Percentiles rank a stretch among this genome's conserved stretches.
Conservation (phyloP, 1,140 invertebrate species). For the Hycleus phaleratus region DNA sequence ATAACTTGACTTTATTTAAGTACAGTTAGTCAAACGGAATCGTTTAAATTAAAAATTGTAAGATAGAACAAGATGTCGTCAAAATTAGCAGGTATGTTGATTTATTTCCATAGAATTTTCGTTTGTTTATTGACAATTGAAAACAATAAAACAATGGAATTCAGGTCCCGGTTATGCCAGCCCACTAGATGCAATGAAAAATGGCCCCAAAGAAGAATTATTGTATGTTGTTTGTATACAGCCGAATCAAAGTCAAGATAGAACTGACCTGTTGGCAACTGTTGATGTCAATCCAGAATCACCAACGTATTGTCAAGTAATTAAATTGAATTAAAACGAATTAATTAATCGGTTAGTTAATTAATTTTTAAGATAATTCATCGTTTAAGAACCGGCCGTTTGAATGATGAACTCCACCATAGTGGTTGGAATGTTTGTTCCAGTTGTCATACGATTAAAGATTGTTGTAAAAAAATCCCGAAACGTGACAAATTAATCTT, state of each 20-base stretch:
- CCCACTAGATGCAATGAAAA: constrained; percentile 73
- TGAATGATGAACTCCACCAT: constrained; percentile 89
- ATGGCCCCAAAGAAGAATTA: constrained; percentile 73
- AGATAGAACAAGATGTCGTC: too few relatives aligned
- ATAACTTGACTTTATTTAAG: too few relatives aligned
- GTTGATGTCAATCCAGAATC: constrained; percentile 87
- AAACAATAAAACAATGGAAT: neutral
- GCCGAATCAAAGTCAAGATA: constrained; percentile 52
- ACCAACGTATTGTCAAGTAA: constrained; percentile 76
- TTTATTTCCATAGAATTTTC: too few relatives aligned
- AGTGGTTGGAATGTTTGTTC: constrained; percentile 95
- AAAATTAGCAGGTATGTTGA: too few relatives aligned
- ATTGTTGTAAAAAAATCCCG: constrained; percentile 48
- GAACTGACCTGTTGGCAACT: constrained; percentile 83
- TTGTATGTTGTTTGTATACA: constrained; percentile 83
- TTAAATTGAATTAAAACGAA: neutral
- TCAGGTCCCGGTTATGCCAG: constrained; percentile 64
- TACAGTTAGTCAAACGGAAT: too few relatives aligned
- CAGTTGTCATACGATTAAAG: constrained; percentile 57
- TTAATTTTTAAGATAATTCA: constrained; percentile 69
- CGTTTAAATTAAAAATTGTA: too few relatives aligned
- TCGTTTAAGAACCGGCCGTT: constrained; percentile 66
- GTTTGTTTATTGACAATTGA: too few relatives aligned
- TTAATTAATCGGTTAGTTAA: neutral
- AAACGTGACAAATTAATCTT: constrained; percentile 73